A percentile compares a stretch with the other conserved stretches of the same genome.
Evolutionary conservation across 2,113 vertebrate genomes (phyloP).

Genomic region (Sisor rabdophorus): DNA sequence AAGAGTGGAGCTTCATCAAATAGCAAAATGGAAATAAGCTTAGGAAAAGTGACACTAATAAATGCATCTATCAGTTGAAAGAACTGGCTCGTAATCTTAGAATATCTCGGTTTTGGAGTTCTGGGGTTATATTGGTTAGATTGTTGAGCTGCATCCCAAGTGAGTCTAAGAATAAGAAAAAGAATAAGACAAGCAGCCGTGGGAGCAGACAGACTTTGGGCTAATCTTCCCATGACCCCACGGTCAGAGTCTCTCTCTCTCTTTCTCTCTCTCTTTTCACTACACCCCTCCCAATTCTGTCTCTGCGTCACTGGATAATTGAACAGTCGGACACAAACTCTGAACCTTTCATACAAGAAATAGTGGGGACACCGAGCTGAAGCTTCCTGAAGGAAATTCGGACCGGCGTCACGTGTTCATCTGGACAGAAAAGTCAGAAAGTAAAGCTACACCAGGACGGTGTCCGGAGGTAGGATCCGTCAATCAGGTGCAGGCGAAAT

Average conservation of each 20-base stretch:
- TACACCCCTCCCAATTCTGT: constrained; percentile 10
- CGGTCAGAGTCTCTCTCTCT: constrained; percentile 35
- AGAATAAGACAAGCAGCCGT: constrained; percentile 63
- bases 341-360: not conserved
- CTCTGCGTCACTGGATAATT: constrained; percentile 23
- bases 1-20: too few species aligned
- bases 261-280: not conserved
- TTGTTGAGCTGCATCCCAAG: constrained; percentile 23
- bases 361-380: not conserved
- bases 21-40: too few species aligned
- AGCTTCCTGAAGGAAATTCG: not conserved
- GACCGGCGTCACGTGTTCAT: not conserved
- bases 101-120: not conserved
- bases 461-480: not conserved
- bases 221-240: constrained; percentile 71
- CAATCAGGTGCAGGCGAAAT: not conserved
- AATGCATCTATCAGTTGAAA: too few species aligned
- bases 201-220: constrained; percentile 61
- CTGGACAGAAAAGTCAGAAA: not conserved
- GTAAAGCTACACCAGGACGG: constrained; percentile 9
- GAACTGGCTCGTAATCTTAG: too few species aligned
- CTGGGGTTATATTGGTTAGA: constrained; percentile 3
- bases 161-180: constrained; percentile 8
- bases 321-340: constrained; percentile 15
- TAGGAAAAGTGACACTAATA: too few species aligned